These are phyloP conservation scores for Python bivittatus DNA, from an alignment of 2,113 vertebrate species.

Conservation along the genomic window DNA sequence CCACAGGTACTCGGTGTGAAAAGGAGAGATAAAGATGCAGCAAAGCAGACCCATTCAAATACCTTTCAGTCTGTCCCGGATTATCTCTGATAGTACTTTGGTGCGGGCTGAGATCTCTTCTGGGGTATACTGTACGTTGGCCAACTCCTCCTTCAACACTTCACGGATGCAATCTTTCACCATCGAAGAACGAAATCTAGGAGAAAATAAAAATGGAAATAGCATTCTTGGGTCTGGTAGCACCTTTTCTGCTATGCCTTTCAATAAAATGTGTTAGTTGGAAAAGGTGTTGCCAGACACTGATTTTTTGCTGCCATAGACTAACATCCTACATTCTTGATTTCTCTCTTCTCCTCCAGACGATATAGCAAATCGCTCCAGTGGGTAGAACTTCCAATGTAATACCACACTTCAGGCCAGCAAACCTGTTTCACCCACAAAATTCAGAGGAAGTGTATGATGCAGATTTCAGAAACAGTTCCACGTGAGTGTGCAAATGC, in stretches of 20 bases:
- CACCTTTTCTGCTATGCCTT: too few species aligned
- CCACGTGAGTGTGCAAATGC: too few species aligned
- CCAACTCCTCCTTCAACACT: slow-evolving; percentile 82
- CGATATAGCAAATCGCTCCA: too few species aligned
- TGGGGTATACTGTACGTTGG: slow-evolving; percentile 76
- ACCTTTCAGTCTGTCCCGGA: slow-evolving; percentile 92
- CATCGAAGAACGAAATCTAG: slow-evolving; percentile 84
- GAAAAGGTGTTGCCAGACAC: too few species aligned
- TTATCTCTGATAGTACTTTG: slow-evolving; percentile 78
- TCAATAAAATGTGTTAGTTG: too few species aligned
- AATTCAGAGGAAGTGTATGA: neutral
- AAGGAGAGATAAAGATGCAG: neutral
- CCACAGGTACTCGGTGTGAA: neutral
- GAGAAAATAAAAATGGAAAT: neutral
- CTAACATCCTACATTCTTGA: too few species aligned
- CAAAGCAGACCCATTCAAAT: slow-evolving; percentile 5
- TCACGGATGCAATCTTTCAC: slow-evolving; percentile 86
- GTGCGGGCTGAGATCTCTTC: slow-evolving; percentile 80
- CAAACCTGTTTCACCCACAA: too few species aligned
- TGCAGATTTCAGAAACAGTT: neutral
- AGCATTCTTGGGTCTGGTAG: too few species aligned
- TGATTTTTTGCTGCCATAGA: too few species aligned
- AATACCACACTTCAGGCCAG: too few species aligned
- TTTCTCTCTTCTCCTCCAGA: too few species aligned
- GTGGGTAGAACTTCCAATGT: too few species aligned